Evolutionary conservation across 2,797 vertebrate species (phyloP), one percentile per base, ranked within the genome.

Genomic region (Taeniopygia guttata): DNA sequence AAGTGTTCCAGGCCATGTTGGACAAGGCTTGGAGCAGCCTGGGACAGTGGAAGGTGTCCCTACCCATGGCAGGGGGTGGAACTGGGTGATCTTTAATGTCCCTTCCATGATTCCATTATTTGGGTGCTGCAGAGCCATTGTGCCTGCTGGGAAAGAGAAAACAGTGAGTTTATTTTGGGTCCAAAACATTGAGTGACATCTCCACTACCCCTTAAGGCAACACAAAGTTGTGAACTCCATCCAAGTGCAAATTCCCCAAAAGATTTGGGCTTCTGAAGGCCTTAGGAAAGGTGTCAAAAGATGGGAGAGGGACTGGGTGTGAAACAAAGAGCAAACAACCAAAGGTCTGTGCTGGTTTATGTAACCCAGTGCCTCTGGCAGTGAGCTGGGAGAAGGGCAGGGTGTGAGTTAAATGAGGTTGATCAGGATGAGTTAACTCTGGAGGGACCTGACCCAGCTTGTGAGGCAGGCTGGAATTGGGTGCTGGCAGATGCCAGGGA

Each of bases 391-490:
- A 43, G 20, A 49, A 74, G 80, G 80, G 88, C 70, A 84, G 84
- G 74, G 77, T 68, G 77, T 64, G 63, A 90, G 54, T 58, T 32
- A 34, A 84, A 56, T 46, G 83, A 90, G 60, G 60, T 9, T 90
- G 90, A 89, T 93, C 21, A 52, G 60, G 88, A 84, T 76, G 86
- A 95, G 48, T 67, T 90, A 36, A 40, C 72, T 45, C 84, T 48
- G 42, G 49, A 95, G 75, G 68, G 92, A 85, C 87, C 94, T 93
- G 95, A 96, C 90, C 81, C 78, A 83, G 84, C 96, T 95, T 96
- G 95, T 60, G 90, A 87, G 40, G 64, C 60, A 20, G 40, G 45
- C 34, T 77, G 92, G 56, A 59, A 63, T 49, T 63, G 12, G 10
- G 64, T 23, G 49, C 78, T 19, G 36, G 32, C 70, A 70, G 5